A percentile compares a stretch with the other conserved stretches of the same genome.
phyloP scores from a whole-genome alignment of 1,140 invertebrate genomes.

The Lepidostoma basale region DNA sequence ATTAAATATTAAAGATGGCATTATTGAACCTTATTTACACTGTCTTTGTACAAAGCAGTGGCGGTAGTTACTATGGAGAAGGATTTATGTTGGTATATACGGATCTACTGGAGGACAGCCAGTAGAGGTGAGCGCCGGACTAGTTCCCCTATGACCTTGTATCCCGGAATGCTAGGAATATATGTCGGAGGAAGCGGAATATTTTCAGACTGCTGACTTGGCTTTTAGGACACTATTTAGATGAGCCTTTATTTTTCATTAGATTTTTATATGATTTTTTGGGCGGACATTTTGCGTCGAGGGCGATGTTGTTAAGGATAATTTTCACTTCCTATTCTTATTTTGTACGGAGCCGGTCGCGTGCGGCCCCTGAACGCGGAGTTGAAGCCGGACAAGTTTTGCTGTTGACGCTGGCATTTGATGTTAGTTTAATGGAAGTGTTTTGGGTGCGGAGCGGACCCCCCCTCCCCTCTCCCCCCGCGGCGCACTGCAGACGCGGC shows the following conservation, averaged over 20 bases:
- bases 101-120: conserved; percentile 9
- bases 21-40: conserved; percentile 37
- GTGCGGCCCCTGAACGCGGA: neutral
- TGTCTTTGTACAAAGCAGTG: conserved; percentile 31
- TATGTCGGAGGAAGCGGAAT: conserved; percentile 31
- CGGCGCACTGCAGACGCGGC: conserved; percentile 13
- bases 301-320: conserved; percentile 21
- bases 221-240: conserved; percentile 44
- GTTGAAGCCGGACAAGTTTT: conserved; percentile 31
- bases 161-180: conserved; percentile 31
- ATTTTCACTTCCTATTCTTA: conserved; percentile 30
- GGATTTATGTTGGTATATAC: conserved; percentile 38
- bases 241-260: conserved; percentile 41
- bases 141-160: conserved; percentile 27
- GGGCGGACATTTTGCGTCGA: conserved; percentile 11
- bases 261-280: conserved; percentile 40
- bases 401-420: conserved; percentile 43
- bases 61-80: conserved; percentile 39
- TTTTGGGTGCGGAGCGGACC: conserved; percentile 12
- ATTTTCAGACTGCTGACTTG: conserved; percentile 37
- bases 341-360: neutral
- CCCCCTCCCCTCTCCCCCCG: conserved; percentile 2
- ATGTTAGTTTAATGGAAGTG: conserved; percentile 34
- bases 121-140: conserved; percentile 22
- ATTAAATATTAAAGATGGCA: conserved; percentile 36